Evolutionary conservation across 2,888 invertebrate species (phyloP).

Genomic region (Scaptomyza reducta): DNA sequence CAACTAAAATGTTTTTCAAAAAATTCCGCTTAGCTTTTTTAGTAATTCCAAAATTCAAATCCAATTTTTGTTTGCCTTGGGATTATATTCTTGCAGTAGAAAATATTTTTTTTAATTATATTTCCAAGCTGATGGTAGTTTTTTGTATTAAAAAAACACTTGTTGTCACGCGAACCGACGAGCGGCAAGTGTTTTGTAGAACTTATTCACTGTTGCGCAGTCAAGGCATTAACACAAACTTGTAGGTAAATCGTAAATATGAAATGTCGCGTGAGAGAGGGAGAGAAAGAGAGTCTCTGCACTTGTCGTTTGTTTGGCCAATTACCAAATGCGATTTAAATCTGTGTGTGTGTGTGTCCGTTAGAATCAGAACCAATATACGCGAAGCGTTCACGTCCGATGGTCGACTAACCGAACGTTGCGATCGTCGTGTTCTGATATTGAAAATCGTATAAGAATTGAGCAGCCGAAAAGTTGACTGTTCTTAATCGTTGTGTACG

Average conservation of each 20-base stretch:
- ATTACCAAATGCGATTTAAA: constrained; percentile 42
- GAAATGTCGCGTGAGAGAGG: constrained; percentile 9
- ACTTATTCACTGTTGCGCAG: constrained; percentile 54
- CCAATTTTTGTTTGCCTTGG: background rate
- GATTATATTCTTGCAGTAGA: background rate
- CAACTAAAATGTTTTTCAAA: constrained; percentile 10
- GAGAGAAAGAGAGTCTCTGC: constrained; percentile 16
- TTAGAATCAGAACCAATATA: constrained; percentile 63
- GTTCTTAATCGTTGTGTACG: constrained; percentile 36
- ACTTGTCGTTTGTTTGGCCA: constrained; percentile 49
- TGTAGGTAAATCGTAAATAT: constrained; percentile 35
- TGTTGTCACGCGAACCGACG: constrained; percentile 61
- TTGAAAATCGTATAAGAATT: constrained; percentile 58
- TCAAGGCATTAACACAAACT: constrained; percentile 26
- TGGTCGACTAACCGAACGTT: constrained; percentile 49
- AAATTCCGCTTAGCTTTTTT: constrained; percentile 10
- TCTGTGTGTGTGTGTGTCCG: constrained; percentile 55
- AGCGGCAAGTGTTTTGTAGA: constrained; percentile 65
- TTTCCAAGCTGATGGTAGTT: background rate
- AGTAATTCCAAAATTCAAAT: constrained; percentile 37
- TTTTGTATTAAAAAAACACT: constrained; percentile 33
- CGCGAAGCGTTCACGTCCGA: constrained; percentile 40
- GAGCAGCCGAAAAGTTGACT: constrained; percentile 31
- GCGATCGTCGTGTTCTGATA: constrained; percentile 52
- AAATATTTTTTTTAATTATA: background rate